Conservation (phyloP, 2,888 invertebrate genomes). For the Calameuta idolon region DNA sequence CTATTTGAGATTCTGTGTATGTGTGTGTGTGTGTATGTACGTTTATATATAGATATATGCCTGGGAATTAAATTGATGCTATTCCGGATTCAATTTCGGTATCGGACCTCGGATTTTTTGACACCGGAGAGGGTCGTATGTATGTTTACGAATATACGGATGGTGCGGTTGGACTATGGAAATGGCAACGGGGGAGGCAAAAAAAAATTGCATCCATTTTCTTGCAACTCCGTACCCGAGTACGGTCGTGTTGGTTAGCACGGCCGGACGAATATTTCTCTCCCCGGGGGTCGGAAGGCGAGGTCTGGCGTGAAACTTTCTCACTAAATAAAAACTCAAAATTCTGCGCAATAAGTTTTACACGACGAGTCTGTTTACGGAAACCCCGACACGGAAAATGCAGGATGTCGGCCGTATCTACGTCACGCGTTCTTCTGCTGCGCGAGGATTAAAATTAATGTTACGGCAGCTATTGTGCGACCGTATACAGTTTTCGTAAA, state of each 20-base stretch:
- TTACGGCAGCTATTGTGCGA: conserved; percentile 37
- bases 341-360: conserved; percentile 53
- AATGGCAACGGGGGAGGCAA: not conserved
- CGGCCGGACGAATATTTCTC: conserved; percentile 46
- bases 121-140: too few species aligned
- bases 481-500: conserved; percentile 21
- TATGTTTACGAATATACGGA: too few species aligned
- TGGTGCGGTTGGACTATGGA: too few species aligned
- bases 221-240: not conserved
- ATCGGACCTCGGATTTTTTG: too few species aligned
- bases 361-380: conserved; percentile 50
- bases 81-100: too few species aligned
- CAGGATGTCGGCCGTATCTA: conserved; percentile 24
- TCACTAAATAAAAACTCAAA: conserved; percentile 61
- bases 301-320: conserved; percentile 52
- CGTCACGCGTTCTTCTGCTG: conserved; percentile 39
- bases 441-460: conserved; percentile 53
- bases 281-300: conserved; percentile 33
- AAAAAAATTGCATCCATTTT: conserved; percentile 21
- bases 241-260: conserved; percentile 24
- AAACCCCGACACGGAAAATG: conserved; percentile 40
- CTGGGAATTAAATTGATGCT: too few species aligned
- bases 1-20: not conserved
- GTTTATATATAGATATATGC: not conserved
- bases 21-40: not conserved